Evolutionary conservation across 1,140 invertebrate genomes (phyloP).

Genomic region (Drosophila kikkawai): DNA sequence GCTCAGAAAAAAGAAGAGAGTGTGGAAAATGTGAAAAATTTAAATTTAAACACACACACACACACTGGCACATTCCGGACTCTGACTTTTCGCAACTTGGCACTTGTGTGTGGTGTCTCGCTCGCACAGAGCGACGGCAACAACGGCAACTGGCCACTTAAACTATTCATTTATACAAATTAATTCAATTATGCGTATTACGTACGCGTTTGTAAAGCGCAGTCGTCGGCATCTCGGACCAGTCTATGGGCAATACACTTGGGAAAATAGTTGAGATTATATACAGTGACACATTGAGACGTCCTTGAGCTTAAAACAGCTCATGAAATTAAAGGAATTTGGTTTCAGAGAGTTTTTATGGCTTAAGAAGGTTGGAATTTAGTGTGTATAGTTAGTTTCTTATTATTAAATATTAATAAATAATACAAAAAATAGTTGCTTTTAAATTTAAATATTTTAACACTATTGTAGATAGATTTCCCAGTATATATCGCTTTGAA

Average conservation of each 20-base stretch:
- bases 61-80: slow-evolving; percentile 43
- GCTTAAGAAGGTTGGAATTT: too few species aligned
- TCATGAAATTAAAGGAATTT: neutral
- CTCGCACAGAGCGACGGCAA: slow-evolving; percentile 49
- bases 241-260: slow-evolving; percentile 23
- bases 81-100: slow-evolving; percentile 39
- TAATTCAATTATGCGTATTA: slow-evolving; percentile 84
- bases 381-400: neutral
- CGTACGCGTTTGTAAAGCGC: slow-evolving; percentile 81
- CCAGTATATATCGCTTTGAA: too few species aligned
- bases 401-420: neutral
- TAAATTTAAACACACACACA: slow-evolving; percentile 62
- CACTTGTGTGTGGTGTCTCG: slow-evolving; percentile 24
- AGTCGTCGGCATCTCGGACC: slow-evolving; percentile 70
- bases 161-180: slow-evolving; percentile 84
- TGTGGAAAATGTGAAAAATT: slow-evolving; percentile 77
- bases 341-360: neutral
- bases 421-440: too few species aligned
- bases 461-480: too few species aligned
- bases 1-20: slow-evolving; percentile 37
- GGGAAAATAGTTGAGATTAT: neutral
- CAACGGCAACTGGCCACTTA: slow-evolving; percentile 69
- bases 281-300: neutral
- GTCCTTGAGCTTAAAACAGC: neutral
- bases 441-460: too few species aligned